phyloP scores from a whole-genome alignment of 2,888 invertebrate genomes.

The Apamea sordens region DNA sequence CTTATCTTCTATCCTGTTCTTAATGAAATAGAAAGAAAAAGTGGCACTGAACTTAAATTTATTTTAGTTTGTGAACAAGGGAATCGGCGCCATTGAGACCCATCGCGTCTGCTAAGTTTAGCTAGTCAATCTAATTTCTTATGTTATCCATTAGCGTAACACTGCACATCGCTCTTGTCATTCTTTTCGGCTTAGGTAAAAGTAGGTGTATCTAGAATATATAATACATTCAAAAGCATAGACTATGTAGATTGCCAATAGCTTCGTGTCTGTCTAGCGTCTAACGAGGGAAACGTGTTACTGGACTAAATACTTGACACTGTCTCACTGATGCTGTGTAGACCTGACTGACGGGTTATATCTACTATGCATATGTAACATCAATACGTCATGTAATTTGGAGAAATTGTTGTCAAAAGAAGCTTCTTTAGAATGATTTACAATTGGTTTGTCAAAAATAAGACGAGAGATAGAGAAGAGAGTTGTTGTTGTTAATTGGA shows the following conservation, averaged over 20 bases:
- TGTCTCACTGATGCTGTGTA: not conserved
- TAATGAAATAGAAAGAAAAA: too few species aligned
- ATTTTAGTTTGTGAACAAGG: too few species aligned
- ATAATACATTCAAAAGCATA: not conserved
- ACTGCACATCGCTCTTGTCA: not conserved
- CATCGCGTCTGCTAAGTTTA: too few species aligned
- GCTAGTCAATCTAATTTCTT: not conserved
- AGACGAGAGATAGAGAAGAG: too few species aligned
- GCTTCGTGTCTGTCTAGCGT: slow-evolving; percentile 6
- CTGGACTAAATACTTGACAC: slow-evolving; percentile 14
- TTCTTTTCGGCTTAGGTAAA: not conserved
- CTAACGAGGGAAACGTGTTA: slow-evolving; percentile 21
- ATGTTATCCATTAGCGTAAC: not conserved
- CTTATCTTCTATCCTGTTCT: too few species aligned
- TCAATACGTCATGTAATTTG: not conserved
- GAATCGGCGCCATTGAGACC: too few species aligned
- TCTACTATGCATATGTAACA: not conserved
- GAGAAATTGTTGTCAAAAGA: not conserved
- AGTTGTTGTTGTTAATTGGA: too few species aligned
- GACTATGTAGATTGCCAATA: not conserved
- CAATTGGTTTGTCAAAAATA: too few species aligned
- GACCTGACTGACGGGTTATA: not conserved
- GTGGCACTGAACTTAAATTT: too few species aligned
- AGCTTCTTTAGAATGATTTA: not conserved
- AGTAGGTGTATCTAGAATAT: not conserved